phyloP scores from a whole-genome alignment of 2,888 invertebrate genomes.

The Philereme transversata region DNA sequence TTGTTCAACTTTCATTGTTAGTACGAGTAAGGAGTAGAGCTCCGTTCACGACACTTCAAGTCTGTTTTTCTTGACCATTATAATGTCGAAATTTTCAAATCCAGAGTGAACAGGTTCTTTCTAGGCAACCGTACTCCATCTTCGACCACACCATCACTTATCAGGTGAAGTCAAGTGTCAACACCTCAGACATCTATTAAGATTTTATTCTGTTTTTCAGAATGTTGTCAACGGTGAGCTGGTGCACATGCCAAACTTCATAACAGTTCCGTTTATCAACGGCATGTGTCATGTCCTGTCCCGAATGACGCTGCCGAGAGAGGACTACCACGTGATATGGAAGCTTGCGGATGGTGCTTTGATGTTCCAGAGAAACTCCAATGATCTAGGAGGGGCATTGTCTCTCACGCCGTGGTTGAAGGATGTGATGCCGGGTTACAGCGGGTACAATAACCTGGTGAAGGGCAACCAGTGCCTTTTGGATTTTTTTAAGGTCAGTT shows the following conservation, averaged over 20 bases:
- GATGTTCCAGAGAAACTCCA: conserved; percentile 82
- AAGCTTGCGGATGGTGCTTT: conserved; percentile 67
- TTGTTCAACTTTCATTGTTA: too few species aligned
- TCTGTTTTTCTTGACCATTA: too few species aligned
- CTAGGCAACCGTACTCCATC: too few species aligned
- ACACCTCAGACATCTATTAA: too few species aligned
- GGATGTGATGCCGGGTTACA: conserved; percentile 82
- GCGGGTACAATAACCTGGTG: conserved; percentile 78
- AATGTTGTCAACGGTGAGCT: conserved; percentile 67
- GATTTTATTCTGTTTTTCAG: conserved; percentile 45
- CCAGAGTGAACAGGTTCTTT: too few species aligned
- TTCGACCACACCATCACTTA: too few species aligned
- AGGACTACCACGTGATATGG: conserved; percentile 78
- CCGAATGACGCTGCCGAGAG: conserved; percentile 76
- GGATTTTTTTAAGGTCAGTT: conserved; percentile 78
- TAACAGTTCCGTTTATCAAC: conserved; percentile 82
- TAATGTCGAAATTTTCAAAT: too few species aligned
- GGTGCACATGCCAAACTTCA: conserved; percentile 79
- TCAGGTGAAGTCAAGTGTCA: too few species aligned
- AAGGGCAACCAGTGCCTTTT: conserved; percentile 75
- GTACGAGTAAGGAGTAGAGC: too few species aligned
- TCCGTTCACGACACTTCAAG: too few species aligned
- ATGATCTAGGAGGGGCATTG: conserved; percentile 85
- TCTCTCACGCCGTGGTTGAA: conserved; percentile 85
- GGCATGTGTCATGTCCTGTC: conserved; percentile 82